Percentiles rank a stretch among this genome's conserved stretches.
These are phyloP conservation scores for Probaryconus sp. DNA, from an alignment of 1,140 invertebrate species.

Conservation along the genomic window DNA sequence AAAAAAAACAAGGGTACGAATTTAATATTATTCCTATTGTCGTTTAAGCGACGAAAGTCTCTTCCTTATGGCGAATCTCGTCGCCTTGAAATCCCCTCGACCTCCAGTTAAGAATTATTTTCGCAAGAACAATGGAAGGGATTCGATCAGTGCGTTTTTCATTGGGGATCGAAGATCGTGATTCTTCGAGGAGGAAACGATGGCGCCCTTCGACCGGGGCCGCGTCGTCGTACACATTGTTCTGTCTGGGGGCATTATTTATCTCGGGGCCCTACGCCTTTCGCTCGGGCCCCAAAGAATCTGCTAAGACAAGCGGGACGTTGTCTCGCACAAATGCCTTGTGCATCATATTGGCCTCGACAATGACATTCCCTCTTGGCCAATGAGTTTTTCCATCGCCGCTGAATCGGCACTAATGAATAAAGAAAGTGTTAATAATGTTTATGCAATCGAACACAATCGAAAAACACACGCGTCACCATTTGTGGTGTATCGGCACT, in stretches of 20 bases:
- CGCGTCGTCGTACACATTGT: conserved; percentile 64
- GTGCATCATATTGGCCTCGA: conserved; percentile 18
- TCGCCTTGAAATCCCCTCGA: no score
- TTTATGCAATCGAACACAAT: no score
- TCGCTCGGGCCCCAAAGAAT: conserved; percentile 25
- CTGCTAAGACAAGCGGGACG: no score
- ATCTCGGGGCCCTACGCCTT: conserved; percentile 40
- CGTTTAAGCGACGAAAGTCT: no score
- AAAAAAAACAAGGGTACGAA: no score
- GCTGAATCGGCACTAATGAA: no score
- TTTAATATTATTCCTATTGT: neutral
- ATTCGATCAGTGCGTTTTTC: conserved; percentile 47
- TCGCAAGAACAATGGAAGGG: conserved; percentile 52
- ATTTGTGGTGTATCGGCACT: no score
- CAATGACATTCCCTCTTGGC: conserved; percentile 9
- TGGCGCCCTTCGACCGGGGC: conserved; percentile 44
- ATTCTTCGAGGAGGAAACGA: conserved; percentile 50
- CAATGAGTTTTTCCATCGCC: no score
- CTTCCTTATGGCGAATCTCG: no score
- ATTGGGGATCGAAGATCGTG: conserved; percentile 47
- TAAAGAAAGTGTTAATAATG: no score
- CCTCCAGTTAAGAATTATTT: conserved; percentile 53
- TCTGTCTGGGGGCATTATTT: conserved; percentile 62
- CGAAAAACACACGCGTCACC: no score
- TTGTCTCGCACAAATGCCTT: no score